Conservation (phyloP, 2,888 invertebrate genomes). For the Agriopis leucophaearia region DNA sequence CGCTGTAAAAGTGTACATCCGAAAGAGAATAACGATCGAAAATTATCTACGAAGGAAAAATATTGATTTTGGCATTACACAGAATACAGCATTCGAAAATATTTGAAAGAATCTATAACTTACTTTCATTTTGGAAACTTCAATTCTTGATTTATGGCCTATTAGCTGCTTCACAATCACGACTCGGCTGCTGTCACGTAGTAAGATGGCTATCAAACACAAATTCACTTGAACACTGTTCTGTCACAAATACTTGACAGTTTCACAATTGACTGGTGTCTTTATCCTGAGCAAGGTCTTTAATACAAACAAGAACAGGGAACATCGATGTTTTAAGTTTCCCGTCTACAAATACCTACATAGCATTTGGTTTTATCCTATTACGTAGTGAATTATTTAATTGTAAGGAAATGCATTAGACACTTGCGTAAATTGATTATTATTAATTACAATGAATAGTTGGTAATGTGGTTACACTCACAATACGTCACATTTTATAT, state of each 20-base stretch:
- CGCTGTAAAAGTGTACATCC: too few species aligned
- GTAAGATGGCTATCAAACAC: too few species aligned
- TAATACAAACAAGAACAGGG: slow-evolving; percentile 4
- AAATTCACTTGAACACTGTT: neutral
- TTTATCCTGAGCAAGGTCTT: neutral
- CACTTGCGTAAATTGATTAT: neutral
- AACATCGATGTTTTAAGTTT: neutral
- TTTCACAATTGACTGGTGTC: neutral
- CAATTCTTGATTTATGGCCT: too few species aligned
- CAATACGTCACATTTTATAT: too few species aligned
- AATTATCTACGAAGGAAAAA: too few species aligned
- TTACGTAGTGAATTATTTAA: neutral
- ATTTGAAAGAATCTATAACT: neutral
- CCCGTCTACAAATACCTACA: neutral
- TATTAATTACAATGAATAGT: neutral
- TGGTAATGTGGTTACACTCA: neutral
- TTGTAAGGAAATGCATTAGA: neutral
- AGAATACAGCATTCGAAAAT: too few species aligned
- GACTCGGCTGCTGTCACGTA: too few species aligned
- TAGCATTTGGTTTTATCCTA: neutral
- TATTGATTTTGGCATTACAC: too few species aligned
- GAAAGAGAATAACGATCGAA: too few species aligned
- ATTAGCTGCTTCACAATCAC: too few species aligned
- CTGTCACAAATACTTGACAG: neutral
- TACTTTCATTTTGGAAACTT: neutral